phyloP scores from a whole-genome alignment of 1,140 invertebrate genomes.

The Macrobrachium rosenbergii region DNA sequence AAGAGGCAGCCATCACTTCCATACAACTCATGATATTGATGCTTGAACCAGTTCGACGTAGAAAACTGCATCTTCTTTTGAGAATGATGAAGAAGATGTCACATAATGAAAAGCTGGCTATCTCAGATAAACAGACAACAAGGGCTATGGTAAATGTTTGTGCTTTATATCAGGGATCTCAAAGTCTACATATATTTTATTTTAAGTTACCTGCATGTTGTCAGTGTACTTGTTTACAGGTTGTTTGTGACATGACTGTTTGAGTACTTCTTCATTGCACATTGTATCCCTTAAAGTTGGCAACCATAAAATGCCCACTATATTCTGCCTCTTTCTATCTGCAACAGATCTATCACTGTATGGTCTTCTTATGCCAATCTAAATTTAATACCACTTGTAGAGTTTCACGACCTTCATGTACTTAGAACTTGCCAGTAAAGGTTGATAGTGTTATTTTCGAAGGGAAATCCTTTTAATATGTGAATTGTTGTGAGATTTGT shows the following conservation, averaged over 20 bases:
- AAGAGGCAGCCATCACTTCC: slow-evolving; percentile 36
- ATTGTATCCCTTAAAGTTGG: neutral
- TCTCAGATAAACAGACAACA: slow-evolving; percentile 28
- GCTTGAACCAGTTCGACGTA: slow-evolving; percentile 29
- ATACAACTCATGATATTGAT: slow-evolving; percentile 41
- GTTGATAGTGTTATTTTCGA: no score
- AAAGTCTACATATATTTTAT: neutral
- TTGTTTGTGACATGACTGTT: neutral
- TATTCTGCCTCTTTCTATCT: no score
- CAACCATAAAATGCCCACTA: no score
- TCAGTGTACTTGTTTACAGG: neutral
- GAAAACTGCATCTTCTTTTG: slow-evolving; percentile 50
- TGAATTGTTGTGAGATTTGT: no score
- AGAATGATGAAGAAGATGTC: slow-evolving; percentile 54
- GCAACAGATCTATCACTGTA: neutral
- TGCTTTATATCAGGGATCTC: neutral
- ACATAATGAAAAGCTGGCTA: slow-evolving; percentile 25
- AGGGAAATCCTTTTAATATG: no score
- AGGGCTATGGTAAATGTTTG: slow-evolving; percentile 33
- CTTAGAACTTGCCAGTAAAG: no score
- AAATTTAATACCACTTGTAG: no score
- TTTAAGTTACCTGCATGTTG: neutral
- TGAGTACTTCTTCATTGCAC: neutral
- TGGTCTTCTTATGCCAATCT: neutral
- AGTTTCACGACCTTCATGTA: no score